Evolutionary conservation across 2,113 vertebrate genomes (phyloP).

Genomic region (Furnarius figulus): DNA sequence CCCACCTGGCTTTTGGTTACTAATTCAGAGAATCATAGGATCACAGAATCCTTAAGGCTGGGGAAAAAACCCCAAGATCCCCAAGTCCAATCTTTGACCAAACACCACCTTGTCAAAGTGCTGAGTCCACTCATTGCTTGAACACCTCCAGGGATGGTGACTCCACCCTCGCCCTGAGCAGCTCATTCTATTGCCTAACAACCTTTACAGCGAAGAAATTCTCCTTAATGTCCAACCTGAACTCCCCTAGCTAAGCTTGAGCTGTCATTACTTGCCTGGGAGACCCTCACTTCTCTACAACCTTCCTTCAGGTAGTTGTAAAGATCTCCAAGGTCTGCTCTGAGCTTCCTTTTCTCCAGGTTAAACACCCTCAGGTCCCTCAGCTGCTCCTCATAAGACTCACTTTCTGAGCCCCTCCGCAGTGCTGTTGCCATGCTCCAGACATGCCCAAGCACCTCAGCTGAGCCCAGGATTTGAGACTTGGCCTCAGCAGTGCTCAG

Average conservation of each 20-base stretch:
- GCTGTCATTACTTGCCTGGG: neutral
- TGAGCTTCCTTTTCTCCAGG: neutral
- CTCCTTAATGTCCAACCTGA: neutral
- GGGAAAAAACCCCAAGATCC: neutral
- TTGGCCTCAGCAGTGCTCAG: neutral
- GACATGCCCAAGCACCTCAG: neutral
- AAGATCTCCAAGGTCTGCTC: neutral
- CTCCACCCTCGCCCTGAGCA: neutral
- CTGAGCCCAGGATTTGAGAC: neutral
- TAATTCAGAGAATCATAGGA: neutral
- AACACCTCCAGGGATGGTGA: neutral
- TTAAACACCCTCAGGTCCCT: neutral
- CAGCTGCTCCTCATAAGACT: neutral
- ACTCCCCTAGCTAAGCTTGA: neutral
- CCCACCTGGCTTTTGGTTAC: neutral
- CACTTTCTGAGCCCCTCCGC: neutral
- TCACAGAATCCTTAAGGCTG: fast-evolving
- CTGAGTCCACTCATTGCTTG: neutral
- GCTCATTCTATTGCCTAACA: neutral
- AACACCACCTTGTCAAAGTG: neutral
- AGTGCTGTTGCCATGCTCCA: neutral
- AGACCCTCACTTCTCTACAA: neutral
- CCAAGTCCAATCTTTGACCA: neutral
- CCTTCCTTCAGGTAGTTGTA: neutral
- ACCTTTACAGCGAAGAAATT: neutral